Conservation (phyloP, 2,113 vertebrate genomes). For the Podilymbus podiceps region DNA sequence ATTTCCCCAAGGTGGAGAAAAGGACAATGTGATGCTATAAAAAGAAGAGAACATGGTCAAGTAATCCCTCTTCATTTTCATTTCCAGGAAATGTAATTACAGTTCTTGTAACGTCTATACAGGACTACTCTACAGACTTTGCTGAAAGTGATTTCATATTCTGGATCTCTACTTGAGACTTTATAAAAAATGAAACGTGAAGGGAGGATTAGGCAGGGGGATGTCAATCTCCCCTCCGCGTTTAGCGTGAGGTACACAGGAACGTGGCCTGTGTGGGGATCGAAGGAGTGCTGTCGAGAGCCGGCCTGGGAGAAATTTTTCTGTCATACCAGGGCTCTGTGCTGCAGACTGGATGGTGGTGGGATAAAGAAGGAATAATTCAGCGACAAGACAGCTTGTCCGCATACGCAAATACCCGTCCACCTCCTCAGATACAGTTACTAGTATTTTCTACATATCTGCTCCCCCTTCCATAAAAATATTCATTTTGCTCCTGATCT, state of each 20-base stretch:
- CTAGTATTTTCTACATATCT: background rate
- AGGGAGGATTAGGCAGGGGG: background rate
- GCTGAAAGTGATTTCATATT: background rate
- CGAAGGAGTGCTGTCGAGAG: accelerated
- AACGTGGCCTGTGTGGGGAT: accelerated
- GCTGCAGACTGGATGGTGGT: background rate
- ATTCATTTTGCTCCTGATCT: background rate
- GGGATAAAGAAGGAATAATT: background rate
- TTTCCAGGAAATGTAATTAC: constrained; percentile 22
- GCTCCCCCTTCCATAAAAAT: background rate
- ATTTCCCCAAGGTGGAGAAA: constrained; percentile 13
- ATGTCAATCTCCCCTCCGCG: background rate
- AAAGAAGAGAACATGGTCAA: background rate
- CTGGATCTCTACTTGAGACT: background rate
- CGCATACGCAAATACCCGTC: background rate
- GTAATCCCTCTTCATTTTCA: constrained; percentile 15
- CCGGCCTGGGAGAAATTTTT: background rate
- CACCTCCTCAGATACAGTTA: background rate
- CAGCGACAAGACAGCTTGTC: background rate
- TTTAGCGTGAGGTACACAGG: background rate
- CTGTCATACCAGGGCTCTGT: background rate
- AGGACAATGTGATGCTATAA: constrained; percentile 30
- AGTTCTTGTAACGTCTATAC: background rate
- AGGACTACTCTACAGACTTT: background rate
- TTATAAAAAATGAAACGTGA: background rate